Evolutionary conservation across 92 coral and sea anemone genomes (phyloP), one percentile per base, ranked within the genome.

Genomic region (Porites rus): DNA sequence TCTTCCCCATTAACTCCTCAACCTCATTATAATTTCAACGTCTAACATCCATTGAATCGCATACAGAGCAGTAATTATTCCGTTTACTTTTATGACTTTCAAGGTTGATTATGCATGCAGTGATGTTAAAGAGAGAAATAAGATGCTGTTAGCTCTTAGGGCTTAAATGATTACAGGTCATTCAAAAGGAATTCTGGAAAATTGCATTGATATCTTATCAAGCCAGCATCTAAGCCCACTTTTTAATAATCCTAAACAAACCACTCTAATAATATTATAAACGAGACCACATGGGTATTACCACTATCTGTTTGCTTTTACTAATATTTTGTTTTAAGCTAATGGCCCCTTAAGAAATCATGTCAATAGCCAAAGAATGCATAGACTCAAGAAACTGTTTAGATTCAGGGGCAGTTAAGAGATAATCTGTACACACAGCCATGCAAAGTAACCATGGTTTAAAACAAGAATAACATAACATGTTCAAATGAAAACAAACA

Each of bases 401-500:
- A 19, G 50, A 11, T 4, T 65, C 46, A 11, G 20, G 2, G 51
- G 8, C 31, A 63, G 53, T 63, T 51, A 20, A 20, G 7, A 8
- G 9, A 11, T 46, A 24, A 51, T 66, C 50, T 8, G 16, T 51
- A 18, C 12, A 50, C 51, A 25, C 10, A 22, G 56, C 76, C 85
- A 68, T 69, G 13, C n/a, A 81, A 21, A 52, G 24, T 68, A 78
- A 24, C 8, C 18, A 14, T 1, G 60, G 6, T 17, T 61, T 2
- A 59, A 28, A 51, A 76, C 69, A 76, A 76, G 61, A 76, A 76
- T 8, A 78, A 78, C 78, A 74, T 25, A 21, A 12, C 10, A 74
- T 20, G 56, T 74, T 20, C 18, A 52, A 74, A 74, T 74, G 78
- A 74, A 74, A 74, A 74, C 82, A 78, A 78, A 78, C 11, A 46